Evolutionary conservation across 2,113 vertebrate genomes (phyloP).

Genomic region (Gorsachius goisagi): DNA sequence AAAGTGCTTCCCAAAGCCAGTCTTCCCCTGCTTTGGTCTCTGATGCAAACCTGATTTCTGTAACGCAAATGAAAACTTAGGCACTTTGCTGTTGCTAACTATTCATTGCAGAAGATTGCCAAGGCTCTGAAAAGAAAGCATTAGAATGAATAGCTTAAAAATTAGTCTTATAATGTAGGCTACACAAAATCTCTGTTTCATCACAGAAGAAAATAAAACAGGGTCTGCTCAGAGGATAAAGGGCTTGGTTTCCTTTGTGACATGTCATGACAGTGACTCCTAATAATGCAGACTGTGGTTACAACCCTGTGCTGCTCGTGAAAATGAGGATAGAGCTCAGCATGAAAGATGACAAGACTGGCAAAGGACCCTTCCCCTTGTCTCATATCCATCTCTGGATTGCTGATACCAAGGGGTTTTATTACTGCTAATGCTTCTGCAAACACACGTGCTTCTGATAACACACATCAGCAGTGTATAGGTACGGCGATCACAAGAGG

Average conservation of each 20-base stretch:
- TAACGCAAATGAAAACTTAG: background rate
- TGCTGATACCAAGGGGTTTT: background rate
- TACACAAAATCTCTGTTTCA: background rate
- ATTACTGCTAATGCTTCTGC: background rate
- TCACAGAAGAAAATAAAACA: background rate
- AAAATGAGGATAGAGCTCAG: background rate
- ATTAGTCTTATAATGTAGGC: background rate
- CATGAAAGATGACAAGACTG: background rate
- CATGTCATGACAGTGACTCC: background rate
- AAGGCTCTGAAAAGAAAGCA: background rate
- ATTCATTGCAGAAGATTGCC: background rate
- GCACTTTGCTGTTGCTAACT: background rate
- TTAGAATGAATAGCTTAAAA: background rate
- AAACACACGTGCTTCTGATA: background rate
- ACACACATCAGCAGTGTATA: rapidly evolving
- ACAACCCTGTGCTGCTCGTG: background rate
- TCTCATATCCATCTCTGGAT: background rate
- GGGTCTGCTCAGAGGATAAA: background rate
- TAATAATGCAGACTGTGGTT: background rate
- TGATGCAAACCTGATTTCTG: background rate
- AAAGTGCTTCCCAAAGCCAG: background rate
- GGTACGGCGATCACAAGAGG: background rate
- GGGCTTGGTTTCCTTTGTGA: background rate
- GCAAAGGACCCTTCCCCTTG: background rate
- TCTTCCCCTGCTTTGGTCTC: background rate